Conservation (phyloP, 2,113 vertebrate species). For the Myiopsitta monachus region DNA sequence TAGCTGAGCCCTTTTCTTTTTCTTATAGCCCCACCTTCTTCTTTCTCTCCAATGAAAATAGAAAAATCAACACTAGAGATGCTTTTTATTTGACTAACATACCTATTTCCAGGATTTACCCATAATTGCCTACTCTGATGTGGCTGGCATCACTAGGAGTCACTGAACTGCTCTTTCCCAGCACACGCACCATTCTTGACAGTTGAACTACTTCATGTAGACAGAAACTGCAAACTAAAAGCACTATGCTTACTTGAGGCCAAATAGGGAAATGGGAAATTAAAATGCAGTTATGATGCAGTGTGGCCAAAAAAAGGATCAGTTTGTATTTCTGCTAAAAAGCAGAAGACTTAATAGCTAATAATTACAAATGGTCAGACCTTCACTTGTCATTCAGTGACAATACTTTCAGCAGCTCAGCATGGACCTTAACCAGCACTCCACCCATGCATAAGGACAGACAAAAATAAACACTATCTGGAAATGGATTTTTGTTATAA, state of each 20-base stretch:
- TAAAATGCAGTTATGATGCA: neutral
- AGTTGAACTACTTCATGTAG: neutral
- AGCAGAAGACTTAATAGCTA: neutral
- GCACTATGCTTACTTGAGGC: neutral
- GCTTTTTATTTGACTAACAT: neutral
- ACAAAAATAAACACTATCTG: neutral
- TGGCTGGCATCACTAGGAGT: neutral
- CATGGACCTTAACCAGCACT: neutral
- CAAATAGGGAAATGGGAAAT: neutral
- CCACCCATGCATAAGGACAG: neutral
- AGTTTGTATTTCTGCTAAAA: neutral
- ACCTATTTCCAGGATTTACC: neutral
- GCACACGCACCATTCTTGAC: neutral
- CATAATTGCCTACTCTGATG: neutral
- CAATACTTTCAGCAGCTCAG: neutral
- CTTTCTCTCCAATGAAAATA: neutral
- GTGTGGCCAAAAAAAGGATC: neutral
- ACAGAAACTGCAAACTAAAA: neutral
- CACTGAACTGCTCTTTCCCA: neutral
- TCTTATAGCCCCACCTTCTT: neutral
- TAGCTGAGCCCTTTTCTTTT: neutral
- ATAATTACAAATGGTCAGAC: neutral
- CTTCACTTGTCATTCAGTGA: neutral
- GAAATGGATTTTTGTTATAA: neutral
- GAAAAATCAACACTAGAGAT: neutral